Evolutionary conservation across 2,888 invertebrate species (phyloP).

Genomic region (Prosopocoilus inquinatus): DNA sequence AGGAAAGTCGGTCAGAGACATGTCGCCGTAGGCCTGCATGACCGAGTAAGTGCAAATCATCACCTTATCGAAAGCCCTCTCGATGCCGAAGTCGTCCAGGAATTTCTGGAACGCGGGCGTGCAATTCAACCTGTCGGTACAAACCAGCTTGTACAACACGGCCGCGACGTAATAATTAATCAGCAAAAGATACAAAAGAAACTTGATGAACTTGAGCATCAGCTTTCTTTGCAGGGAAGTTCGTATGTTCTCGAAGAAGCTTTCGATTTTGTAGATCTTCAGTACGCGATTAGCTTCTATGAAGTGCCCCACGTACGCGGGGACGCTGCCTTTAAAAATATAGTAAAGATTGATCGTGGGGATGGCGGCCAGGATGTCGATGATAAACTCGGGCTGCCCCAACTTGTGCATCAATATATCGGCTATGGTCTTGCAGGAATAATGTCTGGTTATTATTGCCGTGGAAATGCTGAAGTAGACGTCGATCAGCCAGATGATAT

Average conservation of each 20-base stretch:
- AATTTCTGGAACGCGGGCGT: neutral
- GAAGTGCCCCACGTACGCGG: conserved; percentile 6
- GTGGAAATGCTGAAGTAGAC: conserved; percentile 31
- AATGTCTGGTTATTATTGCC: conserved; percentile 27
- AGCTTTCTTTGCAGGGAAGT: conserved; percentile 1
- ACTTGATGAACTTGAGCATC: conserved; percentile 10
- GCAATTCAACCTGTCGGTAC: neutral
- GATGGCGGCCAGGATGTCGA: conserved; percentile 25
- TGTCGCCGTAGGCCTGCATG: neutral
- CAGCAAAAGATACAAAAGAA: conserved; percentile 6
- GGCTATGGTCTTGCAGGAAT: conserved; percentile 17
- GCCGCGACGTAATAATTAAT: conserved; percentile 12
- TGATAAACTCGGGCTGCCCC: conserved; percentile 14
- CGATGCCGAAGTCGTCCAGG: neutral
- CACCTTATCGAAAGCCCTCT: neutral
- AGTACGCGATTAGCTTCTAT: conserved; percentile 24
- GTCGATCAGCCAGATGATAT: conserved; percentile 27
- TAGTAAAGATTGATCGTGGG: conserved; percentile 24
- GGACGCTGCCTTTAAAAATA: conserved; percentile 12
- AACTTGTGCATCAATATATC: conserved; percentile 18
- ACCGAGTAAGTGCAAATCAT: conserved; percentile 5
- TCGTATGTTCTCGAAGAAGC: conserved; percentile 6
- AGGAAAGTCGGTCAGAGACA: conserved; percentile 6
- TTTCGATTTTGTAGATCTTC: conserved; percentile 27
- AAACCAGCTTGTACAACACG: conserved; percentile 4